Evolutionary conservation across 2,888 invertebrate genomes (phyloP), one percentile per base, ranked within the genome.

Genomic region (Dolomedes plantarius): DNA sequence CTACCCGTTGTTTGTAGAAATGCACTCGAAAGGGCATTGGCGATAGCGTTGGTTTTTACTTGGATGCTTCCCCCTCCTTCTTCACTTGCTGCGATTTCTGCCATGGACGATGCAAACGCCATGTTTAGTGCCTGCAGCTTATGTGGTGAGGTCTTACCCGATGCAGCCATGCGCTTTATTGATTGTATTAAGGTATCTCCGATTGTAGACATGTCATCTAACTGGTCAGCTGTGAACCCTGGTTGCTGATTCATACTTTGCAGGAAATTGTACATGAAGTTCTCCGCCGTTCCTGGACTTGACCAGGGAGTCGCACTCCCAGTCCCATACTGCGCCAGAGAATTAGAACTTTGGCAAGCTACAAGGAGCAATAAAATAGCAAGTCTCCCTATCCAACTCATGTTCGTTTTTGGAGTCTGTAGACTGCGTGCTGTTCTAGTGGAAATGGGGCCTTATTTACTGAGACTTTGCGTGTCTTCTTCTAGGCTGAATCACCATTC

Each of bases 101-200:
- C 81, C 11, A 81, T 46, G 0, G 81, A 36, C 0, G 81, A 81
- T 23, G 81, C 81, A 29, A 74, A 81, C 2, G 81, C 74, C 74
- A 75, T 81, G 31, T 74, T 74, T 7, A 81, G 31, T 11, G 73
- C 73, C 56, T 81, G 67, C 31, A 68, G 3, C 31, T 67, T 80
- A 0, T 31, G 32, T 29, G 50, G 56, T 0, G 39, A 69, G 16
- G 36, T 29, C 3, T 68, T 67, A 13, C 36, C 36, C 23, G 67
- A 65, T 68, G 62, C 19, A 0, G 28, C 39, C 68, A 81, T 67
- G 36, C 46, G 68, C 0, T 50, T 68, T 62, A 81, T 50, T 7
- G 36, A 39, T 3, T 19, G 16, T 36, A 50, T 81, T 2, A 81
- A 11, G 1, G 62, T 68, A 19, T 39, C 32, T 0, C 74, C 41